phyloP scores from a whole-genome alignment of 2,113 vertebrate genomes.

The Pterocles gutturalis region DNA sequence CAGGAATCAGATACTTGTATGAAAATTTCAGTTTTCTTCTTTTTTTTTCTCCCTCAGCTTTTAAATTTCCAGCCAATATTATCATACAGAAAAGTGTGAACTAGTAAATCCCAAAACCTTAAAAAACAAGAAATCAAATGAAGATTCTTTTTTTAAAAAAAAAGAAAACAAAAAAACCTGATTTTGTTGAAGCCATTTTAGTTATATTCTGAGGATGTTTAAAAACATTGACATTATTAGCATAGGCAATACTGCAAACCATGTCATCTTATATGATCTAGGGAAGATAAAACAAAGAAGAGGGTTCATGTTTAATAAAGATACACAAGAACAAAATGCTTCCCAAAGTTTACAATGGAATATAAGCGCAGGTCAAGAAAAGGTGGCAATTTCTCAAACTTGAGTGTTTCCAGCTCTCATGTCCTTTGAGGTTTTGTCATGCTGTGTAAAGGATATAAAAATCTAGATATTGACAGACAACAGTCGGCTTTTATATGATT shows the following conservation, averaged over 20 bases:
- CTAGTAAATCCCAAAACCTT: not conserved
- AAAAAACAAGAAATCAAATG: not conserved
- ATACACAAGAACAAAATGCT: not conserved
- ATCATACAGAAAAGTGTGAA: not conserved
- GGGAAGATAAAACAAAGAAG: not conserved
- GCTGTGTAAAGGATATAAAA: not conserved
- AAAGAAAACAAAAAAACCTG: not conserved
- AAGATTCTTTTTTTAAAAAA: not conserved
- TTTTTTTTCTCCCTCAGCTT: not conserved
- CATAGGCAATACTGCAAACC: not conserved
- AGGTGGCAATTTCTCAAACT: fast-evolving
- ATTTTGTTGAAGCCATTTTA: not conserved
- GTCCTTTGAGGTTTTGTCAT: not conserved
- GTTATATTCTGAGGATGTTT: not conserved
- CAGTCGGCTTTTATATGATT: not conserved
- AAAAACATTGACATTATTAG: not conserved
- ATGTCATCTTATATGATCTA: not conserved
- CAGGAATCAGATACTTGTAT: not conserved
- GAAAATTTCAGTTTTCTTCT: not conserved
- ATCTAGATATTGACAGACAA: not conserved
- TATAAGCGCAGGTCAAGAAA: not conserved
- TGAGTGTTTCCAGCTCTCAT: not conserved
- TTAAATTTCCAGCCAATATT: not conserved
- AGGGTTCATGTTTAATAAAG: not conserved
- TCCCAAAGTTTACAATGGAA: not conserved